Conservation (phyloP, 2,113 vertebrate genomes). For the Cyanoramphus novaezelandiae region DNA sequence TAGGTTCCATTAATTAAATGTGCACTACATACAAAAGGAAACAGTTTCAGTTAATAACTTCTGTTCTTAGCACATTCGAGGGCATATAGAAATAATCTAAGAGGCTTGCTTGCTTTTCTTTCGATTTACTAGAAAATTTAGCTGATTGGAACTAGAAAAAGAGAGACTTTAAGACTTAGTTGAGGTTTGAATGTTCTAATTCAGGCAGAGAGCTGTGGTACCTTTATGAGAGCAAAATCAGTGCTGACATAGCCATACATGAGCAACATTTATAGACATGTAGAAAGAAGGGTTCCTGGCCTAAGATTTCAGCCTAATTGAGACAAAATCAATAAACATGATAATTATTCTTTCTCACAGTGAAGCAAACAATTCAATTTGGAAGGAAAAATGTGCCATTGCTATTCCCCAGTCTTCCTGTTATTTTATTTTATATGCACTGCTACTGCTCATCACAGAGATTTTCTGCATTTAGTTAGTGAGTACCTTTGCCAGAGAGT, state of each 20-base stretch:
- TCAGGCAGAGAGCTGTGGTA: not conserved
- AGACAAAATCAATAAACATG: constrained; percentile 60
- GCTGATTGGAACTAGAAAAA: not conserved
- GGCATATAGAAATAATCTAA: not conserved
- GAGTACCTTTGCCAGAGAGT: constrained; percentile 53
- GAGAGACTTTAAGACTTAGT: not conserved
- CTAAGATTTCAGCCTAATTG: constrained; percentile 57
- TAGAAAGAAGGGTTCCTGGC: constrained; percentile 56
- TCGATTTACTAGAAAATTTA: not conserved
- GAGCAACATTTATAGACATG: constrained; percentile 28
- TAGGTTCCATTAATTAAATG: not conserved
- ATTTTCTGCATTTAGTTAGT: constrained; percentile 36
- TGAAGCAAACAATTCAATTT: constrained; percentile 66
- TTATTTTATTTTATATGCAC: constrained; percentile 62
- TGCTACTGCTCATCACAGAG: constrained; percentile 38
- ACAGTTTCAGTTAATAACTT: not conserved
- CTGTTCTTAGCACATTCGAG: not conserved
- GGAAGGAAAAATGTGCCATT: constrained; percentile 46
- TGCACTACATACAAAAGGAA: not conserved
- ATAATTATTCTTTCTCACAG: constrained; percentile 60
- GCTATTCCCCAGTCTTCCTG: constrained; percentile 47
- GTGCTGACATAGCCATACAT: constrained; percentile 1
- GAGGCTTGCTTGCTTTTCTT: not conserved
- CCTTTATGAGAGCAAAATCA: constrained; percentile 13
- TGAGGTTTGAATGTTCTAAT: not conserved